Conservation (phyloP, 1,140 invertebrate genomes). For the Diorhabda carinulata region DNA sequence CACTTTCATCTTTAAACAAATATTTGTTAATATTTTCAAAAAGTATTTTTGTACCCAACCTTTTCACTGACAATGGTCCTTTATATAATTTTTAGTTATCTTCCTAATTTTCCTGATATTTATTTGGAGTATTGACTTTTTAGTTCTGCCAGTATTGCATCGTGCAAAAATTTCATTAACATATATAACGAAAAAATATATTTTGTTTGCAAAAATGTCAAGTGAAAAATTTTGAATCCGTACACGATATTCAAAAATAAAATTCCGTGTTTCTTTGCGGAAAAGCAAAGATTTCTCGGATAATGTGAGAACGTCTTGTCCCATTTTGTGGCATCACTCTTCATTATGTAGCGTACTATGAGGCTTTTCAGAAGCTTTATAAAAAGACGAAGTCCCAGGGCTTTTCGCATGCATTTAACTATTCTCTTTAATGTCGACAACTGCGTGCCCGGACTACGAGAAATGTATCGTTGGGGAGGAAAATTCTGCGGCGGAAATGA, state of each 20-base stretch:
- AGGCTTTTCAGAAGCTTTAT: slow-evolving; percentile 19
- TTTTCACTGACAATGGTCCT: no score
- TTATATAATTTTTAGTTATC: no score
- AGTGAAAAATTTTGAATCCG: not conserved
- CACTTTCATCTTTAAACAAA: no score
- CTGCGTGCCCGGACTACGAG: slow-evolving; percentile 10
- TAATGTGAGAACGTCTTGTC: slow-evolving; percentile 25
- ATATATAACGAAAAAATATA: no score
- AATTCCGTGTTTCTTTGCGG: not conserved
- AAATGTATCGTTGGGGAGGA: slow-evolving; percentile 15
- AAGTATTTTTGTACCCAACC: no score
- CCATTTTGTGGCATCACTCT: slow-evolving; percentile 27
- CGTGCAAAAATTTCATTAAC: no score
- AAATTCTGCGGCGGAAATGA: not conserved
- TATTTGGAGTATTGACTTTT: no score
- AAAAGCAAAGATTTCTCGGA: slow-evolving; percentile 2
- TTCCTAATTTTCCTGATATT: no score
- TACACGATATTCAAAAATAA: not conserved
- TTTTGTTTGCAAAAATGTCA: no score
- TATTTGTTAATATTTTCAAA: no score
- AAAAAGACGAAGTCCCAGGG: slow-evolving; percentile 21
- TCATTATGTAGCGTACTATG: slow-evolving; percentile 21
- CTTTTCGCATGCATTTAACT: slow-evolving; percentile 22
- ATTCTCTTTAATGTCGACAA: slow-evolving; percentile 26
- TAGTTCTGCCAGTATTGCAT: no score